phyloP scores from a whole-genome alignment of 2,797 vertebrate species.

The Crenichthys baileyi region DNA sequence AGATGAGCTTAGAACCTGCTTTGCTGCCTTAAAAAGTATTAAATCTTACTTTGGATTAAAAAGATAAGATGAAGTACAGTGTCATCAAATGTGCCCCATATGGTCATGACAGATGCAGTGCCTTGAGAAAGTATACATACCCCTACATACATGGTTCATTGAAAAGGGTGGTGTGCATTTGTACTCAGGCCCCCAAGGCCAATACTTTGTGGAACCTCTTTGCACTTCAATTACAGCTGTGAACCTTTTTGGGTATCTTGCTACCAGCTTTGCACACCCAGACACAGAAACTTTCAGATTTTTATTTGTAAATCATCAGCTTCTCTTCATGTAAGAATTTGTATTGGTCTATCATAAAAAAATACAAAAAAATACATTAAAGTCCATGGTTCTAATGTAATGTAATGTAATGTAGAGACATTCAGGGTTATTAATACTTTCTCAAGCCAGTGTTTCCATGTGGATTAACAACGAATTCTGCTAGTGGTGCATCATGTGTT shows the following conservation, averaged over 20 bases:
- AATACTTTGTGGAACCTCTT: not conserved
- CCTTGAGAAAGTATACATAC: not conserved
- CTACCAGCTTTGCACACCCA: not conserved
- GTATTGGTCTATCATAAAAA: not conserved
- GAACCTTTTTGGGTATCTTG: not conserved
- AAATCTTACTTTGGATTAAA: not conserved
- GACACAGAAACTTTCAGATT: not conserved
- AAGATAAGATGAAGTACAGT: not conserved
- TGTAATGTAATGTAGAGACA: not conserved
- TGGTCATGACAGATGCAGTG: not conserved
- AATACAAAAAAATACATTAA: not conserved
- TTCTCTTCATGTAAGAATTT: not conserved
- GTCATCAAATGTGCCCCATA: not conserved
- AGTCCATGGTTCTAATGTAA: not conserved
- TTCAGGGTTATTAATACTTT: not conserved
- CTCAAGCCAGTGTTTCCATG: not conserved
- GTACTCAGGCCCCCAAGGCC: not conserved
- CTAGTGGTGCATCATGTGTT: not conserved
- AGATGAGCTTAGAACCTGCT: constrained; percentile 2
- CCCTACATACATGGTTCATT: not conserved
- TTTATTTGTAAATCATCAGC: no score
- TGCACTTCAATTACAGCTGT: not conserved
- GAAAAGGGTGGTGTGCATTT: not conserved
- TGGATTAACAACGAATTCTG: not conserved
- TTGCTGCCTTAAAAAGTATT: constrained; percentile 7